phyloP scores from a whole-genome alignment of 2,797 vertebrate genomes.

The Rhinophrynus dorsalis region DNA sequence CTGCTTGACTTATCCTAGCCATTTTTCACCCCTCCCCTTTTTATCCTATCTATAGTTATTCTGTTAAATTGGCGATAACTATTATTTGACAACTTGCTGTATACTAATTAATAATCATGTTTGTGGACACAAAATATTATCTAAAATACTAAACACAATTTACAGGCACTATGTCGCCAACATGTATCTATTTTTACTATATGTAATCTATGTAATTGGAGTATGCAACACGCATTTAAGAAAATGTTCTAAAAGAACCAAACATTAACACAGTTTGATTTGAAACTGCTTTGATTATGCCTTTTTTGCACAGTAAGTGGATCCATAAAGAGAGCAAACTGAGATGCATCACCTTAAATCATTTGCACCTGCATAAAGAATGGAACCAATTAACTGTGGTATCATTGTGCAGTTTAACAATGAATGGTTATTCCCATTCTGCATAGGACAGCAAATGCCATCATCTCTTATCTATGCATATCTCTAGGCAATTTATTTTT shows the following conservation, averaged over 20 bases:
- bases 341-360: conserved; percentile 10
- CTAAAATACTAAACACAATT: too few species aligned
- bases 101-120: too few species aligned
- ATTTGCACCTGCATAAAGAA: conserved; percentile 23
- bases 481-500: too few species aligned
- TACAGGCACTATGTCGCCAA: too few species aligned
- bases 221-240: neutral
- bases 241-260: conserved; percentile 8
- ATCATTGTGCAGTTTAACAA: neutral
- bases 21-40: too few species aligned
- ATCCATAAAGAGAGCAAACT: conserved; percentile 6
- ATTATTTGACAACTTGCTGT: too few species aligned
- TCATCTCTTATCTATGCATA: too few species aligned
- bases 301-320: neutral
- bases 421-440: neutral
- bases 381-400: conserved; percentile 7
- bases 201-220: neutral
- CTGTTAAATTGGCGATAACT: too few species aligned
- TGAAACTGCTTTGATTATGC: conserved; percentile 5
- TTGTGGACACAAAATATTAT: too few species aligned
- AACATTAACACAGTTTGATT: conserved; percentile 15
- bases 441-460: neutral
- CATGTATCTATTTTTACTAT: too few species aligned
- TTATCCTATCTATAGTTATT: too few species aligned
- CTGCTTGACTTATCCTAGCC: too few species aligned